Evolutionary conservation across 1,140 invertebrate species (phyloP).

Genomic region (Cherax destructor): DNA sequence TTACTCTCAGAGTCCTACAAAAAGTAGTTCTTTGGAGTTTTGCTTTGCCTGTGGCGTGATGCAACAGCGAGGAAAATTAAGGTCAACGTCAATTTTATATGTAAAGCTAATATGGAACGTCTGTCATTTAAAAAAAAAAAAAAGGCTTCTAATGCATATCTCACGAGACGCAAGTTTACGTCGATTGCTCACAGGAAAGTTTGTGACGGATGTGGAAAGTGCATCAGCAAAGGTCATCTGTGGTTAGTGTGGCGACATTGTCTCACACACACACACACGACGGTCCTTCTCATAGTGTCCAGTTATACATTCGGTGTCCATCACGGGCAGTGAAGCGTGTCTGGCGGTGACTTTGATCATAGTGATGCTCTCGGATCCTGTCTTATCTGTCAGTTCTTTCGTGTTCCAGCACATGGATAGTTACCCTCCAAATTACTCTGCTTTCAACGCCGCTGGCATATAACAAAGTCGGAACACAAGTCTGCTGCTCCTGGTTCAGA

Average conservation of each 20-base stretch:
- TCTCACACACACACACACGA: background rate
- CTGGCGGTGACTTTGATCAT: background rate
- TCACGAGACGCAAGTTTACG: background rate
- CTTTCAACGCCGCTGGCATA: background rate
- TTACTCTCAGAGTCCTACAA: background rate
- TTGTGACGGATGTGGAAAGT: background rate
- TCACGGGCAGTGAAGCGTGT: background rate
- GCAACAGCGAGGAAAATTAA: background rate
- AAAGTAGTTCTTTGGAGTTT: background rate
- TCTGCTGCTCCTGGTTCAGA: background rate
- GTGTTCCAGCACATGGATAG: background rate
- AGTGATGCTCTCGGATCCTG: background rate
- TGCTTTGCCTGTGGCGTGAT: background rate
- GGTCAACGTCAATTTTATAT: background rate
- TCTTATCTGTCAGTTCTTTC: background rate
- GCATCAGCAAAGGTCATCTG: background rate
- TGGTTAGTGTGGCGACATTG: background rate
- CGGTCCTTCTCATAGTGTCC: background rate
- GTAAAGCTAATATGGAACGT: background rate
- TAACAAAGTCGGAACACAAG: background rate
- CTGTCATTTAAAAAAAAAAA: background rate
- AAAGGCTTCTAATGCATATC: background rate
- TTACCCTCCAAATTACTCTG: background rate
- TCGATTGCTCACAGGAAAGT: background rate
- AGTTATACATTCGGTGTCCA: background rate